phyloP scores from a whole-genome alignment of 2,797 vertebrate species.

The Takifugu ocellatus region DNA sequence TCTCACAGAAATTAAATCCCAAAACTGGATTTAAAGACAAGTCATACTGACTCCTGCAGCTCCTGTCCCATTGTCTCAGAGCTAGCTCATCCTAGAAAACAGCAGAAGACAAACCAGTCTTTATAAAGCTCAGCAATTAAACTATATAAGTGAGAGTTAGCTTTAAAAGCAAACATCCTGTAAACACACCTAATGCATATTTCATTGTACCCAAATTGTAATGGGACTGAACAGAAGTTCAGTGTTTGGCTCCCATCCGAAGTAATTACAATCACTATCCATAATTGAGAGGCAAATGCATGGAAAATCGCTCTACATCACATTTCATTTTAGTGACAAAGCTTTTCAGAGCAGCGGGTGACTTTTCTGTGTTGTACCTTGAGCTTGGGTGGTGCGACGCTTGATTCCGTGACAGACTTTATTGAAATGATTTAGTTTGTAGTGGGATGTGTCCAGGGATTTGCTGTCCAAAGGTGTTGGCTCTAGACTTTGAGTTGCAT shows the following conservation, averaged over 20 bases:
- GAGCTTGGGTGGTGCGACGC: slow-evolving; percentile 46
- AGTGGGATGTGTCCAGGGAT: slow-evolving; percentile 54
- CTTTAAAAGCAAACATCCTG: slow-evolving; percentile 47
- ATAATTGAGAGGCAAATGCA: slow-evolving; percentile 75
- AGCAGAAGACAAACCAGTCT: slow-evolving; percentile 33
- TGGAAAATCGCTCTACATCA: slow-evolving; percentile 67
- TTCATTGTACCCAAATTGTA: slow-evolving; percentile 68
- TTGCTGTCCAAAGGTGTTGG: slow-evolving; percentile 70
- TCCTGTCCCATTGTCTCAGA: slow-evolving; percentile 48
- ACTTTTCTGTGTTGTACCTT: slow-evolving; percentile 54
- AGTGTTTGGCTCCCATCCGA: slow-evolving; percentile 71
- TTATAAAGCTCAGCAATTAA: slow-evolving; percentile 48
- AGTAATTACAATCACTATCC: slow-evolving; percentile 71
- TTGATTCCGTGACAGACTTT: slow-evolving; percentile 61
- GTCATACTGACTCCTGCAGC: slow-evolving; percentile 42
- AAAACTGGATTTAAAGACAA: slow-evolving; percentile 56
- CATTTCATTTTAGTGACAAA: slow-evolving; percentile 72
- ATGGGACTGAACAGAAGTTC: slow-evolving; percentile 70
- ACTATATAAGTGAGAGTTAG: slow-evolving; percentile 37
- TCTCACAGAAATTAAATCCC: slow-evolving; percentile 37
- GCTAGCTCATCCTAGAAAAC: slow-evolving; percentile 47
- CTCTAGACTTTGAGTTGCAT: slow-evolving; percentile 50
- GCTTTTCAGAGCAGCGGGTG: slow-evolving; percentile 63
- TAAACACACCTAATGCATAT: slow-evolving; percentile 64
- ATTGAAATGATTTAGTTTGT: slow-evolving; percentile 67